phyloP scores from a whole-genome alignment of 1,140 invertebrate genomes.

The Drosophila sechellia region DNA sequence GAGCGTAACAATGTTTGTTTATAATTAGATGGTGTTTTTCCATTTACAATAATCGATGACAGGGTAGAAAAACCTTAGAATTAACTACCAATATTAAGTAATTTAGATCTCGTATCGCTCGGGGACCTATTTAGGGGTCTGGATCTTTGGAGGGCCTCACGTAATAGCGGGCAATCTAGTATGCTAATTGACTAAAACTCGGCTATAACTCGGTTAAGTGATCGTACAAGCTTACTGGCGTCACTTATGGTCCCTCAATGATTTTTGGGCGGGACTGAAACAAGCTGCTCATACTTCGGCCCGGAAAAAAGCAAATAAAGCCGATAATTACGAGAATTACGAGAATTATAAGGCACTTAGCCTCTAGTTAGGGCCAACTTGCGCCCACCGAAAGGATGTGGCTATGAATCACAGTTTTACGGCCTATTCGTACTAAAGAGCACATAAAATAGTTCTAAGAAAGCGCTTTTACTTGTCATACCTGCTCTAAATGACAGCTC shows the following conservation, averaged over 20 bases:
- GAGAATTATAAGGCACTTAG: conserved; percentile 12
- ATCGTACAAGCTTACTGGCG: conserved; percentile 17
- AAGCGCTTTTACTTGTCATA: conserved; percentile 5
- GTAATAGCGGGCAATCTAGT: conserved; percentile 35
- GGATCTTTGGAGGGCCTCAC: conserved; percentile 33
- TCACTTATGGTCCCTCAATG: conserved; percentile 22
- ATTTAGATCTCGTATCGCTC: conserved; percentile 30
- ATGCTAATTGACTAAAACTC: conserved; percentile 25
- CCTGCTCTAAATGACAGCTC: conserved; percentile 4
- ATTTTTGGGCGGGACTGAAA: conserved; percentile 36
- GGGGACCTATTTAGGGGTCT: conserved; percentile 24
- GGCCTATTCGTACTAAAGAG: neutral
- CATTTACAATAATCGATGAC: conserved; percentile 7
- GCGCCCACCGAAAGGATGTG: conserved; percentile 20
- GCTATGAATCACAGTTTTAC: conserved; percentile 18
- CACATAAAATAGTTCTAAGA: conserved; percentile 9
- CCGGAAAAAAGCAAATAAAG: conserved; percentile 14
- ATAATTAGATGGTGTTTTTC: conserved; percentile 29
- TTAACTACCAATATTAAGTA: conserved; percentile 9
- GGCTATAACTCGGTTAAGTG: conserved; percentile 22
- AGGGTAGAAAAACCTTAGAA: neutral
- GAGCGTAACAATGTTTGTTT: neutral
- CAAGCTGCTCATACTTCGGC: conserved; percentile 21
- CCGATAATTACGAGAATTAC: conserved; percentile 20
- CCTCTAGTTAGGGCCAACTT: conserved; percentile 3